A percentile compares a stretch with the other conserved stretches of the same genome.
phyloP scores from a whole-genome alignment of 2,797 vertebrate species.

The Orestias chungarensis region DNA sequence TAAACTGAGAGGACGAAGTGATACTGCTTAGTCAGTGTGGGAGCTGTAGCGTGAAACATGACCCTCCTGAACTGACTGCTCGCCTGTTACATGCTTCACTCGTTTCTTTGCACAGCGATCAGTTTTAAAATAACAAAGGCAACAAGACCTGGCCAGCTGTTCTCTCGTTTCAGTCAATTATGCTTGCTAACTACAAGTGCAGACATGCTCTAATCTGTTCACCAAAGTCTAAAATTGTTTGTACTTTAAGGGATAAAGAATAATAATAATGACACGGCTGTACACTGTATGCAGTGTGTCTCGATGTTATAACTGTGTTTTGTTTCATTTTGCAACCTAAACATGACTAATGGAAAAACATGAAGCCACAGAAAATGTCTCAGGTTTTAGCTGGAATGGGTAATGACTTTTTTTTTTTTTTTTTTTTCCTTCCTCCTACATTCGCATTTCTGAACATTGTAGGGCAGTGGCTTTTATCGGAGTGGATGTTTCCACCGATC shows the following conservation, averaged over 20 bases:
- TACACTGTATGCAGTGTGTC: background rate
- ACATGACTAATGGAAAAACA: background rate
- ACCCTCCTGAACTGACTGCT: slow-evolving; percentile 23
- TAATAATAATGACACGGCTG: background rate
- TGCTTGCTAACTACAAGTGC: background rate
- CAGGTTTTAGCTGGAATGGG: background rate
- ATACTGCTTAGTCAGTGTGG: slow-evolving; percentile 40
- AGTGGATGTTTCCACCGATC: slow-evolving; percentile 49
- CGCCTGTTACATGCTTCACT: slow-evolving; percentile 33
- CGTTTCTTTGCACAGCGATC: background rate
- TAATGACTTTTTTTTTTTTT: background rate
- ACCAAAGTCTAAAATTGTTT: background rate
- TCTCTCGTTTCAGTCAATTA: background rate
- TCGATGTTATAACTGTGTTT: no score
- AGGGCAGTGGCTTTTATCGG: slow-evolving; percentile 59
- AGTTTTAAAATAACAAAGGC: slow-evolving; percentile 35
- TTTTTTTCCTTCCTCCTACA: slow-evolving; percentile 1
- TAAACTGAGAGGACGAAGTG: slow-evolving; percentile 3
- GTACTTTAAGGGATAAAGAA: no score
- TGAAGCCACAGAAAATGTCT: background rate
- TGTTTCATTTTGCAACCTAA: background rate
- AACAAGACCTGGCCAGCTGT: background rate
- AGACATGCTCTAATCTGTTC: background rate
- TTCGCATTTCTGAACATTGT: slow-evolving; percentile 14
- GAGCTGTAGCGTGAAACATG: slow-evolving; percentile 15